Percentiles rank a stretch among this genome's conserved stretches.
Evolutionary conservation across 2,113 vertebrate species (phyloP).

Genomic region (Istiophorus platypterus): DNA sequence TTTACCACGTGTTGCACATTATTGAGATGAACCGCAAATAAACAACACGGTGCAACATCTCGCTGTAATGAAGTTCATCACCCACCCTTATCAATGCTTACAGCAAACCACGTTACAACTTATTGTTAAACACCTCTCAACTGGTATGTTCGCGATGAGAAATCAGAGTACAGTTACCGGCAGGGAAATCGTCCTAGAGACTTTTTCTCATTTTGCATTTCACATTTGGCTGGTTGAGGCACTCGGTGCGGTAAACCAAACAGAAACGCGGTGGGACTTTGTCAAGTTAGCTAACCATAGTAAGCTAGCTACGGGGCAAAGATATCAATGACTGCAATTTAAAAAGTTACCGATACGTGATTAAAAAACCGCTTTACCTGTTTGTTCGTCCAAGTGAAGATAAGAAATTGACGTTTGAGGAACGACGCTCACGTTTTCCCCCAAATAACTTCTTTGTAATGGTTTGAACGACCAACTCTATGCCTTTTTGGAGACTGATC

Average conservation of each 20-base stretch:
- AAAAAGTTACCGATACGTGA: constrained; percentile 45
- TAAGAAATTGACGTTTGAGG: constrained; percentile 46
- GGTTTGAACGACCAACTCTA: constrained; percentile 63
- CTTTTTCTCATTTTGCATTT: background rate
- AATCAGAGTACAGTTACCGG: background rate
- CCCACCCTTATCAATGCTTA: constrained; percentile 22
- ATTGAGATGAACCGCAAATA: background rate
- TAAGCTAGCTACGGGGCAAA: constrained; percentile 58
- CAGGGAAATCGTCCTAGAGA: background rate
- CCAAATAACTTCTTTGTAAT: constrained; percentile 42
- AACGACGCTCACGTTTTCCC: constrained; percentile 46
- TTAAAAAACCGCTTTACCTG: constrained; percentile 62
- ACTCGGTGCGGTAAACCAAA: constrained; percentile 16
- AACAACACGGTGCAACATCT: constrained; percentile 37
- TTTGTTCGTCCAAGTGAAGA: constrained; percentile 62
- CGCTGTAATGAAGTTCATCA: constrained; percentile 29
- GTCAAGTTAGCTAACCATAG: constrained; percentile 68
- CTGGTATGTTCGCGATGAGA: background rate
- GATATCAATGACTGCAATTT: constrained; percentile 36
- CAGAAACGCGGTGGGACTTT: constrained; percentile 63
- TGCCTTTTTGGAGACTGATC: constrained; percentile 76
- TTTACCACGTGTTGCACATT: background rate
- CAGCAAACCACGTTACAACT: constrained; percentile 66
- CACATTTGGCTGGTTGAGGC: background rate
- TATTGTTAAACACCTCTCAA: constrained; percentile 41